Base-by-base conservation (phyloP, 2,888 invertebrate species). In the Agrotis ipsilon region DNA sequence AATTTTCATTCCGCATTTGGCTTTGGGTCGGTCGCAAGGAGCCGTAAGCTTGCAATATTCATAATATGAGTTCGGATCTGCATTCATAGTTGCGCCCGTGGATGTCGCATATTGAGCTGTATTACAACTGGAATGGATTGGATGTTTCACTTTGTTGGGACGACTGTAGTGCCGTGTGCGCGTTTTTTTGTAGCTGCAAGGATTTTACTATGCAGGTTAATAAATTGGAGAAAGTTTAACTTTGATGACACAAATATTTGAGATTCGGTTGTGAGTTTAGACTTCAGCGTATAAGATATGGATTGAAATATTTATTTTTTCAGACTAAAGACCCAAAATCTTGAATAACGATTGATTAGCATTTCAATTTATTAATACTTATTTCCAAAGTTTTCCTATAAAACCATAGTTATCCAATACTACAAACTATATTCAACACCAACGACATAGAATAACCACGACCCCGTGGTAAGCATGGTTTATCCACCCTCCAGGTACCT, bases 1-100 rank as follows among this genome's bases (percentile, higher is more conserved):
- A 91, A 92, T 90, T 92, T 91, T 92, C 92, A 92, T 91, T 90
- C 87, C 88, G 87, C 86, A 89, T 90, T 89, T 87, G 89, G 88
- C 86, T 83, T 85, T 82, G 85, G 84, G 88, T 89, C 72, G 72
- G 70, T 84, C 78, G 86, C 87, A 85, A 88, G 82, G 75, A 82
- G 81, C 70, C 64, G 62, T 81, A 70, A 78, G 78, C 84, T 69
- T 91, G 89, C 90, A 92, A 90, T 92, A 92, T 92, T 92, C 91
- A 92, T 92, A 88, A 81, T 87, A 88, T 85, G 84, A 86, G 78
- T 82, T 80, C 78, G 79, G 83, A 83, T 86, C 85, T 87, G 82
- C 88, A 87, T 80, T 82, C 80, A 82, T 82, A 80, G 83, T 82
- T 69, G 72, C 58, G 81, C 16, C 16, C 62, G 59, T 48, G 49